Conservation (phyloP, 2,888 invertebrate species). For the Andrena fulva region DNA sequence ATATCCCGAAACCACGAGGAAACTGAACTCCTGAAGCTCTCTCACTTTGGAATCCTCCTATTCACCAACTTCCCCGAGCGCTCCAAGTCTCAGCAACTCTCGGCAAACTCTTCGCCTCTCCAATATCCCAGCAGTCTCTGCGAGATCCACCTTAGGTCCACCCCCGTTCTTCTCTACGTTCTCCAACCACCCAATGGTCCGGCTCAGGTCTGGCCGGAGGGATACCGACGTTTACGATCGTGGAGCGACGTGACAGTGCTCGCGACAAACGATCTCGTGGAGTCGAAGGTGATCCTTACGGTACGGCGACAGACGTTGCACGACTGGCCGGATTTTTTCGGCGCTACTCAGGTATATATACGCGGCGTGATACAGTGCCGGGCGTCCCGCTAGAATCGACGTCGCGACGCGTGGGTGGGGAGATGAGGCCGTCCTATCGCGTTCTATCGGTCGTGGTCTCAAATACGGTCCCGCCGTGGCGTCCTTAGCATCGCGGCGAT, state of each 20-base stretch:
- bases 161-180: no score
- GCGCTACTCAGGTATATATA: slow-evolving; percentile 70
- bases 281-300: slow-evolving; percentile 26
- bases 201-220: no score
- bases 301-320: slow-evolving; percentile 56
- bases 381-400: slow-evolving; percentile 31
- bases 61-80: no score
- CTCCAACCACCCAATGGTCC: no score
- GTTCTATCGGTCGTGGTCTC: slow-evolving; percentile 47
- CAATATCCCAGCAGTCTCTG: no score
- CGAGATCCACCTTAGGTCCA: no score
- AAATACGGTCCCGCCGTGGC: slow-evolving; percentile 18
- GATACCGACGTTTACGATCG: neutral
- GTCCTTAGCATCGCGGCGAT: slow-evolving; percentile 55
- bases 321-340: slow-evolving; percentile 72
- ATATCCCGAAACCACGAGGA: no score
- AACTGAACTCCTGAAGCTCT: no score
- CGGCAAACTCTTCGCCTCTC: no score
- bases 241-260: neutral
- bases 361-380: slow-evolving; percentile 59
- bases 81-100: no score
- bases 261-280: neutral
- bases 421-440: slow-evolving; percentile 53
- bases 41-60: no score
- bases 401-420: slow-evolving; percentile 36